phyloP scores from a whole-genome alignment of 2,113 vertebrate genomes.

The Cryptomyrus ogoouensis region DNA sequence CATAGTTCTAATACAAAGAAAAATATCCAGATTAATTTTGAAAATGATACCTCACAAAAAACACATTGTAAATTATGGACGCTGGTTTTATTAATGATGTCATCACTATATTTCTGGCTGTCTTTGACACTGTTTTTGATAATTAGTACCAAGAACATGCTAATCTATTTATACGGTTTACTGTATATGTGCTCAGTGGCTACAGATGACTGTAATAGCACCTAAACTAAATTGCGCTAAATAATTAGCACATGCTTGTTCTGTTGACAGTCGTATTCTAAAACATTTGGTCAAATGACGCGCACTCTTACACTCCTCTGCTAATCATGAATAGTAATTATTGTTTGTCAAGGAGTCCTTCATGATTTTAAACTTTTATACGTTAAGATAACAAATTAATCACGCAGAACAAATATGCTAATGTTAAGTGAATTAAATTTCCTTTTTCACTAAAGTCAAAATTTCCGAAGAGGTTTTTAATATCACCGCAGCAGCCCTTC shows the following conservation, averaged over 20 bases:
- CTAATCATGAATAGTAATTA: conserved; percentile 9
- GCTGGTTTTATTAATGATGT: neutral
- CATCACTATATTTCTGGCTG: neutral
- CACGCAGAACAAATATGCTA: neutral
- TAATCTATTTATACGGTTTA: neutral
- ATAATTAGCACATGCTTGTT: neutral
- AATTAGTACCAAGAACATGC: neutral
- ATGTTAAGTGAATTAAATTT: neutral
- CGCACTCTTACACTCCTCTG: too few relatives aligned
- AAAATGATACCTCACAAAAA: neutral
- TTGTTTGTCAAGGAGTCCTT: neutral
- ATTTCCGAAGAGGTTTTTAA: neutral
- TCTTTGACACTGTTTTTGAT: neutral
- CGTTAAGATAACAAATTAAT: neutral
- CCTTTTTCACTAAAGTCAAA: neutral
- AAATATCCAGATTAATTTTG: neutral
- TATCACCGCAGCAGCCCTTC: too few relatives aligned
- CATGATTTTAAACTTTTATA: neutral
- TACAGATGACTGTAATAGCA: neutral
- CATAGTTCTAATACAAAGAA: neutral
- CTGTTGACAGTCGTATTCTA: neutral
- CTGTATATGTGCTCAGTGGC: neutral
- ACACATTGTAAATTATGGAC: neutral
- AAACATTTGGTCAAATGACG: conserved; percentile 1
- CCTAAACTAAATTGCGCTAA: neutral